phyloP scores from a whole-genome alignment of 2,888 invertebrate species.

The Drosophila rellima region DNA sequence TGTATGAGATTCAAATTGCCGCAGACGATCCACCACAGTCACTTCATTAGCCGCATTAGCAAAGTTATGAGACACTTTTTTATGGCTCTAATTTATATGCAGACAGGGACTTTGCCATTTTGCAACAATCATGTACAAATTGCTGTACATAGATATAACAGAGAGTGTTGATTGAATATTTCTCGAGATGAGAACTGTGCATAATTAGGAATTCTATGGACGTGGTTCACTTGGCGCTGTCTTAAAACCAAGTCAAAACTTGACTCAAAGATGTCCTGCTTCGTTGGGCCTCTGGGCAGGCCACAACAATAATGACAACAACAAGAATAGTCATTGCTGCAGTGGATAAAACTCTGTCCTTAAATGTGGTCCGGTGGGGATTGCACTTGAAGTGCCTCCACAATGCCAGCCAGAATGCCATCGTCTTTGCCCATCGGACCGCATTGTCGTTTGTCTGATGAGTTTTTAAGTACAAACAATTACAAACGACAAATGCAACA shows the following conservation, averaged over 20 bases:
- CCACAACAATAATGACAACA: slow-evolving; percentile 1
- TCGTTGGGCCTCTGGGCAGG: slow-evolving; percentile 51
- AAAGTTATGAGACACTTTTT: slow-evolving; percentile 50
- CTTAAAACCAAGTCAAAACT: slow-evolving; percentile 27
- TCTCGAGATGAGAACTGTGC: slow-evolving; percentile 16
- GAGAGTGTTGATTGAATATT: slow-evolving; percentile 69
- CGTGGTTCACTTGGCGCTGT: slow-evolving; percentile 24
- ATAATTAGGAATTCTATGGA: not conserved
- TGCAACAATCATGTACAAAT: slow-evolving; percentile 66
- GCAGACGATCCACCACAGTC: slow-evolving; percentile 32
- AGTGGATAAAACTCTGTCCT: slow-evolving; percentile 64
- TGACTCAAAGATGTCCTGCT: slow-evolving; percentile 22
- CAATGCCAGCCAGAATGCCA: slow-evolving; percentile 14
- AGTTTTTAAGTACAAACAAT: slow-evolving; percentile 80
- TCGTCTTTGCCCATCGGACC: slow-evolving; percentile 31
- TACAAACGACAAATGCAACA: slow-evolving; percentile 68
- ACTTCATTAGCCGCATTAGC: slow-evolving; percentile 62
- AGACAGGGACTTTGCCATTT: slow-evolving; percentile 29
- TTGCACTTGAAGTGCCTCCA: slow-evolving; percentile 42
- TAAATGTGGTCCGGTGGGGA: slow-evolving; percentile 46
- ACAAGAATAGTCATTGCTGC: slow-evolving; percentile 36
- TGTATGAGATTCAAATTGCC: slow-evolving; percentile 26
- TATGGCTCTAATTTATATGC: slow-evolving; percentile 57
- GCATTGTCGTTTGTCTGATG: slow-evolving; percentile 79
- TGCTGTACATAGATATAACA: slow-evolving; percentile 18